Evolutionary conservation across 1,140 invertebrate species (phyloP).

Genomic region (Nautilus pompilius): DNA sequence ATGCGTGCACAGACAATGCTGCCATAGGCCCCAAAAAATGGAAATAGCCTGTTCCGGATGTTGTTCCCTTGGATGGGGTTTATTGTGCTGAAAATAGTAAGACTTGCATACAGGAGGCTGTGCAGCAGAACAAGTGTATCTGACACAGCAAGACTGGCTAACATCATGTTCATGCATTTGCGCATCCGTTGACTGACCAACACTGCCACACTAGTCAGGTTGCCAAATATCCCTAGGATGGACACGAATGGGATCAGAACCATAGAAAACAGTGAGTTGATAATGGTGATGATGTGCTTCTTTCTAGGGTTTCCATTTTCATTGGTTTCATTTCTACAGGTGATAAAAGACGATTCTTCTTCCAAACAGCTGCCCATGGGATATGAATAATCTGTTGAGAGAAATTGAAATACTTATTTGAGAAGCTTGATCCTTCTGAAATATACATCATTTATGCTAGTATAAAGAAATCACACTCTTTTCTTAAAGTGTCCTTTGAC

Average conservation of each 20-base stretch:
- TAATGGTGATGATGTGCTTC: conserved; percentile 9
- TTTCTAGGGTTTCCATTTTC: too few relatives aligned
- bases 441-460: too few relatives aligned
- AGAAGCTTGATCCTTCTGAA: too few relatives aligned
- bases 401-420: too few relatives aligned
- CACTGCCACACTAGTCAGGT: conserved; percentile 32
- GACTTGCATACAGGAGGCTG: conserved; percentile 28
- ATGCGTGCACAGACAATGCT: conserved; percentile 40
- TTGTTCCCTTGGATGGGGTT: conserved; percentile 22
- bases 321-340: too few relatives aligned
- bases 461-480: too few relatives aligned
- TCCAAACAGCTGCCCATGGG: too few relatives aligned
- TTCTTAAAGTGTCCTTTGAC: too few relatives aligned
- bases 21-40: conserved; percentile 33
- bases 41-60: conserved; percentile 26
- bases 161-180: conserved; percentile 30
- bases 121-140: conserved; percentile 39
- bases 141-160: conserved; percentile 36
- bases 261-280: conserved; percentile 28
- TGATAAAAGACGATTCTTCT: too few relatives aligned
- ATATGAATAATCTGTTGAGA: too few relatives aligned
- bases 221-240: conserved; percentile 36
- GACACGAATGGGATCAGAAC: conserved; percentile 27
- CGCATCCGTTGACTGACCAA: conserved; percentile 35
- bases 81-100: conserved; percentile 21